These are phyloP conservation scores for Chaetodon auriga DNA, from an alignment of 2,113 vertebrate genomes.

Conservation along the genomic window DNA sequence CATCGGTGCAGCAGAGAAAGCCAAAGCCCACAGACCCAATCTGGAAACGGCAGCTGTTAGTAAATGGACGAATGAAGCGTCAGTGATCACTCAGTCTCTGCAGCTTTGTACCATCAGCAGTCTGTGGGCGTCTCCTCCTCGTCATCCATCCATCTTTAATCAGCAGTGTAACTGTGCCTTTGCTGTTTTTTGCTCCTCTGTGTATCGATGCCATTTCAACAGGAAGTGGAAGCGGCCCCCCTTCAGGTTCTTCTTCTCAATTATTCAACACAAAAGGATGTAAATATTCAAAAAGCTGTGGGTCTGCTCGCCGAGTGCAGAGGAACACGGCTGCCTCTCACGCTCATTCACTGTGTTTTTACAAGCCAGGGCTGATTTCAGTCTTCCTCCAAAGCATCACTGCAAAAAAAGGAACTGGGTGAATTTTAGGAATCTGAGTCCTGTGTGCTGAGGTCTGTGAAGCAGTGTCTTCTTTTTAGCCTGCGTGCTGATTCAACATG, in stretches of 20 bases:
- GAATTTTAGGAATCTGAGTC: background rate
- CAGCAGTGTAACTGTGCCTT: background rate
- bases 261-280: conserved; percentile 38
- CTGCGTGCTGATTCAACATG: background rate
- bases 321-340: background rate
- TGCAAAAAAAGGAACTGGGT: background rate
- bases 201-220: conserved; percentile 31
- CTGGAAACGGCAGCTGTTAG: no score
- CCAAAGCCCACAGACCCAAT: no score
- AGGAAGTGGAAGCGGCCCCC: conserved; percentile 1
- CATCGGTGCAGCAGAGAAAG: no score
- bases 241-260: background rate
- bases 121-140: background rate
- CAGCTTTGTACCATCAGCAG: background rate
- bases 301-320: background rate
- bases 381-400: background rate
- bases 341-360: background rate
- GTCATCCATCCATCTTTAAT: conserved; percentile 35
- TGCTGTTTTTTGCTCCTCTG: background rate
- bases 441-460: background rate
- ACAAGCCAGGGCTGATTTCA: background rate
- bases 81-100: background rate
- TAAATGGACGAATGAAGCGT: background rate
- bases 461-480: background rate
- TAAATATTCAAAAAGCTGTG: conserved; percentile 31